A percentile compares a stretch with the other conserved stretches of the same genome.
These are phyloP conservation scores for Anniella stebbinsi DNA, from an alignment of 2,797 vertebrate genomes.

Conservation along the genomic window DNA sequence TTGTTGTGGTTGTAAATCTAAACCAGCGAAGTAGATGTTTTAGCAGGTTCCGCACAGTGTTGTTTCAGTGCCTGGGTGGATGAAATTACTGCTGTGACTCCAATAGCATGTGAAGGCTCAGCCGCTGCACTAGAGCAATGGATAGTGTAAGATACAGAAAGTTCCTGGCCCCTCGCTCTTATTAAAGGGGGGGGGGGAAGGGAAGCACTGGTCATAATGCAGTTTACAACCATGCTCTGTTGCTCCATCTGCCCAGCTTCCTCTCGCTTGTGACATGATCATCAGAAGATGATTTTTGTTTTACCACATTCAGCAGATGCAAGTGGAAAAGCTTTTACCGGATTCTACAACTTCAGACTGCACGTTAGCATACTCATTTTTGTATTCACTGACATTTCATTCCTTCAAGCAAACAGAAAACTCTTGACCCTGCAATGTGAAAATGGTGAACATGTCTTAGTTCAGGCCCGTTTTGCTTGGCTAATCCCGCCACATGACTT, in stretches of 20 bases:
- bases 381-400: background rate
- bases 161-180: background rate
- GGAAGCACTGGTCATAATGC: background rate
- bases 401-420: background rate
- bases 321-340: background rate
- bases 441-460: background rate
- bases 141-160: background rate
- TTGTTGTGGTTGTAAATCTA: conserved; percentile 17
- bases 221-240: background rate
- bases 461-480: no score
- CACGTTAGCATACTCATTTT: background rate
- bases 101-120: background rate
- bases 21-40: background rate
- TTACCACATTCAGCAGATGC: background rate
- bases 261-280: no score
- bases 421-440: background rate
- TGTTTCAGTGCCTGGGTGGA: background rate
- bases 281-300: conserved; percentile 45
- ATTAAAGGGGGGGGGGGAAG: background rate
- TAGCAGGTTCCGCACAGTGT: background rate
- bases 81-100: conserved; percentile 9
- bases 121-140: background rate
- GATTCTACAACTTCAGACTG: background rate
- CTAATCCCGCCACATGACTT: no score
- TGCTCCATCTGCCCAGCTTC: background rate